phyloP scores from a whole-genome alignment of 1,140 invertebrate species.

The Halesus radiatus region DNA sequence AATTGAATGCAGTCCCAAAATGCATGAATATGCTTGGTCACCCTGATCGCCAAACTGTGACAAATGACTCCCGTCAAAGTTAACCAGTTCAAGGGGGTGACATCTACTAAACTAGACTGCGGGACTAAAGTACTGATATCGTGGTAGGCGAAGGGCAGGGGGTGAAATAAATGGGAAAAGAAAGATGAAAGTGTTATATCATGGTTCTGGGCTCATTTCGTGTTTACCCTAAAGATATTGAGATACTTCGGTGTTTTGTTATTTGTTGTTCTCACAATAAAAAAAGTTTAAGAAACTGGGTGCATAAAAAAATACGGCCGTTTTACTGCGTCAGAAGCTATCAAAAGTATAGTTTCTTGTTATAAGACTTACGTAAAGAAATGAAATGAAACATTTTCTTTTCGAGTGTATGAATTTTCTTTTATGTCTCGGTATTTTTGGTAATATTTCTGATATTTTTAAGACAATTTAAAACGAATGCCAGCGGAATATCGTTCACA shows the following conservation, averaged over 20 bases:
- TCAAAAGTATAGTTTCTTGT: background rate
- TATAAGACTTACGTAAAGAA: background rate
- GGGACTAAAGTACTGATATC: too few species aligned
- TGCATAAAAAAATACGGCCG: too few species aligned
- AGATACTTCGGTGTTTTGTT: background rate
- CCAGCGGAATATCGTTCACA: too few species aligned
- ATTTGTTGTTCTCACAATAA: conserved; percentile 10
- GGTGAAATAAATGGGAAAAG: background rate
- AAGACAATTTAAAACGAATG: too few species aligned
- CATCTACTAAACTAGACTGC: conserved; percentile 1
- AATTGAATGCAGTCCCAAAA: too few species aligned
- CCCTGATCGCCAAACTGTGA: conserved; percentile 19
- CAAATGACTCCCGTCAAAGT: conserved; percentile 36
- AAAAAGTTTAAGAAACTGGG: background rate
- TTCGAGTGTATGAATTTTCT: too few species aligned
- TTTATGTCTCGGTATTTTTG: too few species aligned
- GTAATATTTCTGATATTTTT: too few species aligned
- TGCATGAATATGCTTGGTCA: background rate
- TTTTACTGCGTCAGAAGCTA: too few species aligned
- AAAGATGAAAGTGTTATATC: conserved; percentile 28
- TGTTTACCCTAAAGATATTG: conserved; percentile 25
- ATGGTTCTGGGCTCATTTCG: background rate
- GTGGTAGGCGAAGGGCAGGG: background rate
- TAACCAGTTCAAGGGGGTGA: conserved; percentile 32
- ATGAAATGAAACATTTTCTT: background rate